Evolutionary conservation across 64 coral and sea anemone species (phyloP).

Genomic region (Anthopleura sola): DNA sequence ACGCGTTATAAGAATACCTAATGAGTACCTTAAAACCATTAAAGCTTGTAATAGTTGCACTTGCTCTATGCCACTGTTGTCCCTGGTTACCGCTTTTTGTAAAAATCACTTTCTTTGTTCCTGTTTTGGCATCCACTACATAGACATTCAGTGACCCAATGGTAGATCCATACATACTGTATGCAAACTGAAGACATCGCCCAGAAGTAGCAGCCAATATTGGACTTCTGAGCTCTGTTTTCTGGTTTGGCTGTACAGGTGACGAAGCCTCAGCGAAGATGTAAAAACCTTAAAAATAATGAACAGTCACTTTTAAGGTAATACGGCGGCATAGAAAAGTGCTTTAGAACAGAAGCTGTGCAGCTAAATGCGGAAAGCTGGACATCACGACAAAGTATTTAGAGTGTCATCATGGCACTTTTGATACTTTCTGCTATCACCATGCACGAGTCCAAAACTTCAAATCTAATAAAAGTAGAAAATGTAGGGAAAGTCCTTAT

Average conservation of each 20-base stretch:
- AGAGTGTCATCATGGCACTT: not conserved
- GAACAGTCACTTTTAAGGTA: too few relatives aligned
- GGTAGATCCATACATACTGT: constrained; percentile 63
- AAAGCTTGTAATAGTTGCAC: constrained; percentile 20
- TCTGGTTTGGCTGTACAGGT: constrained; percentile 47
- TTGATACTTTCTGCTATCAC: too few relatives aligned
- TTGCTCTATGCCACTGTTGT: constrained; percentile 36
- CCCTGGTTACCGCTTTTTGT: constrained; percentile 54
- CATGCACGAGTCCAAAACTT: too few relatives aligned
- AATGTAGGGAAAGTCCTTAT: too few relatives aligned
- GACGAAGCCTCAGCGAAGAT: constrained; percentile 43
- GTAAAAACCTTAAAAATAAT: constrained; percentile 13
- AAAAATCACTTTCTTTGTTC: not conserved
- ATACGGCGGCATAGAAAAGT: too few relatives aligned
- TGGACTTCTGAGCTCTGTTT: constrained; percentile 43
- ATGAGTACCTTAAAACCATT: constrained; percentile 21
- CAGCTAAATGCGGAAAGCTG: too few relatives aligned
- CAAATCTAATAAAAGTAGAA: too few relatives aligned
- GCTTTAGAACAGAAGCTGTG: too few relatives aligned
- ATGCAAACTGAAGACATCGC: constrained; percentile 62
- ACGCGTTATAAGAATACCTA: too few relatives aligned
- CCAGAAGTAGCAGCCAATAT: constrained; percentile 24
- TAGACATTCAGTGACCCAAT: constrained; percentile 48
- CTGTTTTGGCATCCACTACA: not conserved
- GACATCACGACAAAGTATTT: too few relatives aligned